Conservation (phyloP, 2,113 vertebrate genomes). For the Papio anubis region DNA sequence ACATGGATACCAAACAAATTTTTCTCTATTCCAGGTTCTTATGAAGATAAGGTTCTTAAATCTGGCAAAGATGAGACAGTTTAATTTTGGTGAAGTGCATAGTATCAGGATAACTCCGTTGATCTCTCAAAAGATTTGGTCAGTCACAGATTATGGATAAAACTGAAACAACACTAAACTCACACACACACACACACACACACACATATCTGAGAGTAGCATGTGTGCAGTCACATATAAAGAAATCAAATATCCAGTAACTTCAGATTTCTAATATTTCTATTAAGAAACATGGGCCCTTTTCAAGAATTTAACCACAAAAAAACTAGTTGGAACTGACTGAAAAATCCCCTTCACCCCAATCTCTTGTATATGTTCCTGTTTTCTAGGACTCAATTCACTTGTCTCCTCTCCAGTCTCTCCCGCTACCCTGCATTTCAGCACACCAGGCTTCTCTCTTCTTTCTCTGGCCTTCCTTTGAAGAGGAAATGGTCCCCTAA, state of each 20-base stretch:
- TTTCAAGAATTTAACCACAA: not conserved
- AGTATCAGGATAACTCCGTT: not conserved
- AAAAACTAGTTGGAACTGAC: not conserved
- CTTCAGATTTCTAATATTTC: constrained; percentile 22
- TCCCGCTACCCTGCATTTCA: not conserved
- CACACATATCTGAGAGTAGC: not conserved
- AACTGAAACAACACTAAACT: not conserved
- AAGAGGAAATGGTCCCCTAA: constrained; percentile 21
- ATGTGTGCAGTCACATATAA: not conserved
- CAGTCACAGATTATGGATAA: not conserved
- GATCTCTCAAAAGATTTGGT: not conserved
- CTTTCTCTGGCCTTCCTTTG: not conserved
- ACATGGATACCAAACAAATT: not conserved
- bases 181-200: not conserved
- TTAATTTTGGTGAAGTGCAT: not conserved
- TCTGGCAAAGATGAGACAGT: not conserved
- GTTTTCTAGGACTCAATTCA: not conserved
- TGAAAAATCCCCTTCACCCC: not conserved
- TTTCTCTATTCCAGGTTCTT: not conserved
- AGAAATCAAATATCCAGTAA: not conserved
- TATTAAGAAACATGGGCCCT: not conserved
- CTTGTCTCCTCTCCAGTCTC: not conserved
- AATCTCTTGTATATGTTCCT: not conserved
- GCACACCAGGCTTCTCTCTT: not conserved
- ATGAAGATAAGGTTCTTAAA: not conserved